Base-by-base conservation (phyloP, 2,797 vertebrate genomes). In the Notolabrus celidotus region DNA sequence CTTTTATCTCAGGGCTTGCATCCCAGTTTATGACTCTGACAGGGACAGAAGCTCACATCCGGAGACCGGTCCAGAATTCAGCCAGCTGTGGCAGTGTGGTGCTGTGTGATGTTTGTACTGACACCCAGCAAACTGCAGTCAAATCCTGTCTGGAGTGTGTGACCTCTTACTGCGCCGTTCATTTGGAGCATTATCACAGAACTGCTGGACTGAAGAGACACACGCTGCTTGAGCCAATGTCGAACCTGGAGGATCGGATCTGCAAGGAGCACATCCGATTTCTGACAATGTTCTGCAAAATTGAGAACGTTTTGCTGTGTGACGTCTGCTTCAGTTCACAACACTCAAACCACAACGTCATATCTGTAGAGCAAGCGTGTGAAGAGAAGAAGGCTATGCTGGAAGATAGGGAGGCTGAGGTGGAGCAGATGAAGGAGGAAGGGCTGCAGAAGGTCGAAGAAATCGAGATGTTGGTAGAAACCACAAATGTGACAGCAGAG, bases 71-170 rank as follows among this genome's bases (percentile, higher is more conserved):
- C 36, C 71, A 19, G 5, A 57, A 23, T 56, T 46, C 33, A 52
- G 45, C 34, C 0, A 6, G 1, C 47, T 12, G 49, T 14, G 71
- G 33, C 5, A 22, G 27, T 1, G 27, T 1, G 0, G 77, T 86
- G 50, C n/a, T 38, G 39, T 92, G 90, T 46, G 80, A 82, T 27
- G 16, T 89, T 55, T 91, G 88, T 19, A 58, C 33, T 0, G 77
- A 74, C 47, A 10, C 0, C 20, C 54, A 36, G n/a, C 41, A 59
- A 27, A 54, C 64, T 5, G 89, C 90, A 0, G 58, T 86, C 41
- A 86, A 74, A 49, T 86, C 88, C 67, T 90, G 89, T 22, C 45
- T 91, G 49, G 83, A 88, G 71, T 90, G 87, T 74, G 67, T 71
- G 67, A 62, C 68, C 5, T 90, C 89, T 2, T 90, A 81, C 85